Percentiles rank a stretch among this genome's conserved stretches.
Conservation (phyloP, 1,140 invertebrate species). For the Coptotermes formosanus region DNA sequence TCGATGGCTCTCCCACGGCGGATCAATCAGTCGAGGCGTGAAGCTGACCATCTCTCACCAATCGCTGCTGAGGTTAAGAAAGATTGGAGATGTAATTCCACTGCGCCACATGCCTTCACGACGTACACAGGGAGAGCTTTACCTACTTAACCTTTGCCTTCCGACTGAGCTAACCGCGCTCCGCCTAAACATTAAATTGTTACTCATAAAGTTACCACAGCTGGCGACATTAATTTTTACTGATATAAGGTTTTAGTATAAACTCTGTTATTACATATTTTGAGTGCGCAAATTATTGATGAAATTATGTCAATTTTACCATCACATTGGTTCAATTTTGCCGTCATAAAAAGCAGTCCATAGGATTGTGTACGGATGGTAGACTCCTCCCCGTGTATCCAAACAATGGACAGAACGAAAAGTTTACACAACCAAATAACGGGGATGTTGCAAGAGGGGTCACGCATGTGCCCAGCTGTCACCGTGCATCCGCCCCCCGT, state of each 20-base stretch:
- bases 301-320: conserved; percentile 7
- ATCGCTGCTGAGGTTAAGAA: no score
- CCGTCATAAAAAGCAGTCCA: conserved; percentile 4
- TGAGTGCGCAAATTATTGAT: neutral
- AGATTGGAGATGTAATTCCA: no score
- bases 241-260: neutral
- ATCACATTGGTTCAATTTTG: conserved; percentile 17
- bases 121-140: no score
- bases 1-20: no score
- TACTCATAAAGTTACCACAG: neutral
- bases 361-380: neutral
- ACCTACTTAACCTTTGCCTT: no score
- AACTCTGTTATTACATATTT: neutral
- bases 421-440: conserved; percentile 19
- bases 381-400: neutral
- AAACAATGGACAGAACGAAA: conserved; percentile 19
- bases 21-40: no score
- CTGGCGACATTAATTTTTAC: neutral
- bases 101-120: no score
- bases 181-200: neutral
- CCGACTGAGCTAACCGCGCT: no score
- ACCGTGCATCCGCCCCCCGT: neutral
- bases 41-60: no score
- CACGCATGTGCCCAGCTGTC: conserved; percentile 15
- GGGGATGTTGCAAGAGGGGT: conserved; percentile 5